Conservation (phyloP, 2,888 invertebrate species). For the Zelleria hepariella region DNA sequence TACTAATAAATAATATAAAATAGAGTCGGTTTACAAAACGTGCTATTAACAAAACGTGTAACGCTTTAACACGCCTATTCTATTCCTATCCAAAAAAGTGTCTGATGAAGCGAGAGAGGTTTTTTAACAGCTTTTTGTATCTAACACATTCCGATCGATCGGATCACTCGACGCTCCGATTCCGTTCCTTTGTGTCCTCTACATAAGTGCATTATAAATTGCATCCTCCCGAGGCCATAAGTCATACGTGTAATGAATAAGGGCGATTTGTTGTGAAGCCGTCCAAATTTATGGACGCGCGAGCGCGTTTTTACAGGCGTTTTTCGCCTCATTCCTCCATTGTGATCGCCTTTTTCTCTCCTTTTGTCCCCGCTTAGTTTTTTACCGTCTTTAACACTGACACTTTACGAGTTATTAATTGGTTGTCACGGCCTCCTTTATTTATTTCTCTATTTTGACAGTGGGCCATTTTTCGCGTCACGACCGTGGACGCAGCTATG, state of each 20-base stretch:
- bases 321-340: conserved; percentile 60
- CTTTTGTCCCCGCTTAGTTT: conserved; percentile 47
- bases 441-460: conserved; percentile 72
- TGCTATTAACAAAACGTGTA: conserved; percentile 22
- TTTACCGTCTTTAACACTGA: conserved; percentile 64
- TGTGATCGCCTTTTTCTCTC: conserved; percentile 64
- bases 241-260: conserved; percentile 72
- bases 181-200: conserved; percentile 48
- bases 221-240: conserved; percentile 52
- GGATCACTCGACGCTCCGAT: conserved; percentile 26
- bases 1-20: neutral
- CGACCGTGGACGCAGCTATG: conserved; percentile 31
- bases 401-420: conserved; percentile 73
- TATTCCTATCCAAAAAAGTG: conserved; percentile 34
- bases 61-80: conserved; percentile 27
- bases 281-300: conserved; percentile 68
- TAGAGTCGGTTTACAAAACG: conserved; percentile 20
- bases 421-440: conserved; percentile 59
- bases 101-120: conserved; percentile 54
- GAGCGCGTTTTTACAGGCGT: conserved; percentile 63
- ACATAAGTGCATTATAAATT: conserved; percentile 62
- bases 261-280: conserved; percentile 72
- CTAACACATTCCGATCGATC: conserved; percentile 34
- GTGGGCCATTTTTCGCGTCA: conserved; percentile 52
- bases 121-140: conserved; percentile 42